phyloP scores from a whole-genome alignment of 30 jellyfish, hydroid and myxozoan genomes.

The Rhopilema esculentum region DNA sequence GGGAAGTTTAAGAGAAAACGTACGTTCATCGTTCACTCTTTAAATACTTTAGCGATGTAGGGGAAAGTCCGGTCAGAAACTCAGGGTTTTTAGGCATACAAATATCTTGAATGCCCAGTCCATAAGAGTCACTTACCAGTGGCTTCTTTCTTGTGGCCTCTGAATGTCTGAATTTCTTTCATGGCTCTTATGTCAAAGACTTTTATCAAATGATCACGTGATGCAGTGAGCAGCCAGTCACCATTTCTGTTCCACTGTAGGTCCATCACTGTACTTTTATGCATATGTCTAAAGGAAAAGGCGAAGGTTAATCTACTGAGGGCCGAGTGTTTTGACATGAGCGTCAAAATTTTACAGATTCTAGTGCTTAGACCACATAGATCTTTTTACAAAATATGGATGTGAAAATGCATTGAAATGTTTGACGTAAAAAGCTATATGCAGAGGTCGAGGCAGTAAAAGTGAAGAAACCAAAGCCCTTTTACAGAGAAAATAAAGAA shows the following conservation, averaged over 20 bases:
- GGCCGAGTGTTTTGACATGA: neutral
- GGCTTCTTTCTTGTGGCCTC: constrained; percentile 99
- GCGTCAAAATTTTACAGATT: neutral
- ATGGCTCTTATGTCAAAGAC: constrained; percentile 96
- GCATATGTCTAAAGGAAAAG: constrained; percentile 77
- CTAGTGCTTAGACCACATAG: too few relatives aligned
- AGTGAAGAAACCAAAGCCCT: too few relatives aligned
- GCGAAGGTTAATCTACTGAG: neutral
- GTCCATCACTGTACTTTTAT: constrained; percentile 98
- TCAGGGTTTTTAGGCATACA: too few relatives aligned
- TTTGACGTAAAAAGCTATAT: neutral
- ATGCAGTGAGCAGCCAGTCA: constrained; percentile 97
- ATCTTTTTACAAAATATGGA: too few relatives aligned
- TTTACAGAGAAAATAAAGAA: too few relatives aligned
- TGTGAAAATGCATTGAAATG: neutral
- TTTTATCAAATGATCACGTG: constrained; percentile 97
- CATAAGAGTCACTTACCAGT: constrained; percentile 63
- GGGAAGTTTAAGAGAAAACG: too few relatives aligned
- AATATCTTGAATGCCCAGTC: too few relatives aligned
- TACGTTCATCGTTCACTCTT: too few relatives aligned
- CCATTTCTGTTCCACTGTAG: constrained; percentile 97
- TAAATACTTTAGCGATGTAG: too few relatives aligned
- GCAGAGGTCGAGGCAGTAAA: neutral
- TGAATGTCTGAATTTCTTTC: constrained; percentile 88
- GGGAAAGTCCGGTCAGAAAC: too few relatives aligned